Evolutionary conservation across 2,888 invertebrate species (phyloP).

Genomic region (Argynnis bischoffii): DNA sequence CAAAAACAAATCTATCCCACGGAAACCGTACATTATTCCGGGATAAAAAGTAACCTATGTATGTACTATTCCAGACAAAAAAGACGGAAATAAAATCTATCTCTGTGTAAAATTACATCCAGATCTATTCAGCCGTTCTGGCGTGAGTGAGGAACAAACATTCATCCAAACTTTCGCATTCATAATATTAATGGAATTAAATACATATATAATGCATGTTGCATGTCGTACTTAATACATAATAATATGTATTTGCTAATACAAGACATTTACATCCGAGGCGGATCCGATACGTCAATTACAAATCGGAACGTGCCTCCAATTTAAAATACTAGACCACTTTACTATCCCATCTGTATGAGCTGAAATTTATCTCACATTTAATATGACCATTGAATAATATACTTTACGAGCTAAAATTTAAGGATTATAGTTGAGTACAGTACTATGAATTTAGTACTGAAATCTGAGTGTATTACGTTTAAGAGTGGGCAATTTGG

Average conservation of each 20-base stretch:
- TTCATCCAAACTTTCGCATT: no score
- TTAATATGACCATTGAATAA: background rate
- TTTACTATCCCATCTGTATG: conserved; percentile 39
- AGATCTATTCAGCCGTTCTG: no score
- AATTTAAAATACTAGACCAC: conserved; percentile 36
- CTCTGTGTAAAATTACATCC: no score
- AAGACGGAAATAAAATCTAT: no score
- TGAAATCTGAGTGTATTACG: conserved; percentile 34
- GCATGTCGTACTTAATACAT: background rate
- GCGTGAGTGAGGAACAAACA: no score
- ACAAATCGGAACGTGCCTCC: conserved; percentile 35
- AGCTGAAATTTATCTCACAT: conserved; percentile 35
- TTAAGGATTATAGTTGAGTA: conserved; percentile 1
- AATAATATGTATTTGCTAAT: background rate
- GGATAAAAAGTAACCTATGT: no score
- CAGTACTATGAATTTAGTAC: conserved; percentile 5
- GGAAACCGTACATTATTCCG: no score
- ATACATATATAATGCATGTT: no score
- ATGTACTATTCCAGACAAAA: no score
- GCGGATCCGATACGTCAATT: conserved; percentile 37
- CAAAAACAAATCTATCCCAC: no score
- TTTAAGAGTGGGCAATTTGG: conserved; percentile 42
- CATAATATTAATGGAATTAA: no score
- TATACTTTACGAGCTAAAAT: background rate
- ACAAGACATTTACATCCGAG: conserved; percentile 31